A percentile compares a stretch with the other conserved stretches of the same genome.
These are phyloP conservation scores for Myrmophylax atrothorax DNA, from an alignment of 2,113 vertebrate species.

Conservation along the genomic window DNA sequence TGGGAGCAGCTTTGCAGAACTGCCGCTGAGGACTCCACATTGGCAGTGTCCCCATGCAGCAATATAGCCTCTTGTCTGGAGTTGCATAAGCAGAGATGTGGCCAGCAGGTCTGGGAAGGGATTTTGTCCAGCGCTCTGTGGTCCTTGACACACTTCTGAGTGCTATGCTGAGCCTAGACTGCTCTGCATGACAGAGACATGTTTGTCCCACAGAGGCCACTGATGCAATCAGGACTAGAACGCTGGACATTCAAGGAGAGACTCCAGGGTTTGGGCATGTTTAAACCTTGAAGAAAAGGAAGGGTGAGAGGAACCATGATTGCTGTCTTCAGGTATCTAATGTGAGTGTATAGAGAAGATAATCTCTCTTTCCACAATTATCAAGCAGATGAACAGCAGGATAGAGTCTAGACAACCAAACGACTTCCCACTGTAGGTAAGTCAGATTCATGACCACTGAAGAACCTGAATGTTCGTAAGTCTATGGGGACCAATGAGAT, in stretches of 20 bases:
- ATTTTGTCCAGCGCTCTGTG: background rate
- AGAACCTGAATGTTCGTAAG: rapidly evolving
- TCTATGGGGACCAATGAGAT: background rate
- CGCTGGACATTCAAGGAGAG: background rate
- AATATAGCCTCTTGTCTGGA: rapidly evolving
- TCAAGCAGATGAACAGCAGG: background rate
- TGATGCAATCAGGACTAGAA: background rate
- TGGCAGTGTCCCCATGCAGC: rapidly evolving
- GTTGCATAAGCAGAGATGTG: background rate
- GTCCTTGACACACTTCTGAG: rapidly evolving
- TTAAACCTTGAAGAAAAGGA: background rate
- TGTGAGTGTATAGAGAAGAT: background rate
- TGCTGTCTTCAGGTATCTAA: background rate
- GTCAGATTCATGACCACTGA: background rate
- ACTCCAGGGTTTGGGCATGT: rapidly evolving
- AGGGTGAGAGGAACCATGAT: background rate
- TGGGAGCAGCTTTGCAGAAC: background rate
- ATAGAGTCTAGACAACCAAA: background rate
- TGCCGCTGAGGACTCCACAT: rapidly evolving
- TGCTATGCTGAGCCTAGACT: background rate
- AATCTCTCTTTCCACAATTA: background rate
- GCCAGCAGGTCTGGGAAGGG: background rate
- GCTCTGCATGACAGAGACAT: rapidly evolving
- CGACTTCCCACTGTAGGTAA: background rate
- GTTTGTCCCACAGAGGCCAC: rapidly evolving